phyloP scores from a whole-genome alignment of 2,113 vertebrate genomes.

The Aegypius monachus region DNA sequence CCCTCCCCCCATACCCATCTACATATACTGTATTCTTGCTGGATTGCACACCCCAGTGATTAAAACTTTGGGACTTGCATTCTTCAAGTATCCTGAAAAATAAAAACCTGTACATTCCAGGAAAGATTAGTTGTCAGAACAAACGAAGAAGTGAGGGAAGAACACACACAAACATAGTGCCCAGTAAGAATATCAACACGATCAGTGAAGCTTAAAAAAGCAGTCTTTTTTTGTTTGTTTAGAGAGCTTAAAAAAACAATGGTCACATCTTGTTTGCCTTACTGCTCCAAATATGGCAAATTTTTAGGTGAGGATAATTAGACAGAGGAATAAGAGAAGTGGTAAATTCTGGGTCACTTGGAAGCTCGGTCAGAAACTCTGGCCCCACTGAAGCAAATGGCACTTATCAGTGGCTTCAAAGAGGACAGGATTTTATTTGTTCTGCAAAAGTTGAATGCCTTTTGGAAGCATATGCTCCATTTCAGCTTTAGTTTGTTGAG shows the following conservation, averaged over 20 bases:
- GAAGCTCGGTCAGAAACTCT: not conserved
- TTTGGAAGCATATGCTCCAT: not conserved
- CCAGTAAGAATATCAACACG: not conserved
- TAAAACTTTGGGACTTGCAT: not conserved
- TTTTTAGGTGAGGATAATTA: not conserved
- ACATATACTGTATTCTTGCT: not conserved
- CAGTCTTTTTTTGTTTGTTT: not conserved
- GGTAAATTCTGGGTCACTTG: not conserved
- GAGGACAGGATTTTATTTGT: not conserved
- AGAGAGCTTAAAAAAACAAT: not conserved
- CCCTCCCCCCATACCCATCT: not conserved
- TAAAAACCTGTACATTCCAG: not conserved
- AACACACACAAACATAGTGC: not conserved
- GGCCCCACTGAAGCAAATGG: not conserved
- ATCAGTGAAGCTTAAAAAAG: not conserved
- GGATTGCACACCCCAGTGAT: not conserved
- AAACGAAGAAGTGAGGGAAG: not conserved
- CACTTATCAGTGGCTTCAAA: not conserved
- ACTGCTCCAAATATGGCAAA: not conserved
- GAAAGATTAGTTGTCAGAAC: not conserved
- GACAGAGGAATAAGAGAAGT: not conserved
- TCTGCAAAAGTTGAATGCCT: not conserved
- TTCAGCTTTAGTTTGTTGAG: not conserved
- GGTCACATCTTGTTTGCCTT: not conserved
- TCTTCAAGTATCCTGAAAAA: constrained; percentile 26